Evolutionary conservation across 2,113 vertebrate species (phyloP).

Genomic region (Melanocharis versteri): DNA sequence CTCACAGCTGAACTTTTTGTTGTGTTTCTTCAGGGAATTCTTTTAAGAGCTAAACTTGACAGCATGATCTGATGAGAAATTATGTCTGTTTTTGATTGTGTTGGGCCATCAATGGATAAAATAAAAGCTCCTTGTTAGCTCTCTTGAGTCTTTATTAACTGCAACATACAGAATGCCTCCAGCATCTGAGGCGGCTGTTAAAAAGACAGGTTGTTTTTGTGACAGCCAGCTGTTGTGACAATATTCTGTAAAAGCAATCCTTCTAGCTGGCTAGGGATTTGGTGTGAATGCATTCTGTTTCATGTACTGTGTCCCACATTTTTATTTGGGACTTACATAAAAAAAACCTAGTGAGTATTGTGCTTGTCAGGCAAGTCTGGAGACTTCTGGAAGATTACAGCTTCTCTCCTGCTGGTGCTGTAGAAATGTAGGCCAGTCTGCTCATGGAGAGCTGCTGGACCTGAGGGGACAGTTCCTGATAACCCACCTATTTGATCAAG

Average conservation of each 20-base stretch:
- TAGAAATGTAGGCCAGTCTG: not conserved
- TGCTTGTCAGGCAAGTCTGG: not conserved
- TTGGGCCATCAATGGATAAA: not conserved
- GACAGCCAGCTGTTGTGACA: slow-evolving; percentile 9
- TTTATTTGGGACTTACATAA: not conserved
- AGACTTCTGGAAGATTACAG: not conserved
- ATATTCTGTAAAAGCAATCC: not conserved
- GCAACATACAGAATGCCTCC: not conserved
- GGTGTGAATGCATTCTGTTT: not conserved
- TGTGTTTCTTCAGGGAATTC: not conserved
- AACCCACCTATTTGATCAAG: not conserved
- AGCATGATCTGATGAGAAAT: slow-evolving; percentile 6
- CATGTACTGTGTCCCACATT: not conserved
- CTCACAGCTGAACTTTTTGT: not conserved
- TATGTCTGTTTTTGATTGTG: not conserved
- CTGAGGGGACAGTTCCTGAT: not conserved
- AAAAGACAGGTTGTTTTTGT: slow-evolving; percentile 12
- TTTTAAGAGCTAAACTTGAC: not conserved
- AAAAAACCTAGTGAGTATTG: not conserved
- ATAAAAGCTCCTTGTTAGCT: not conserved
- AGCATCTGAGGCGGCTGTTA: not conserved
- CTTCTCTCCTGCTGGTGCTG: not conserved
- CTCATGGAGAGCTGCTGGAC: not conserved
- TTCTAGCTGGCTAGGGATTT: not conserved
- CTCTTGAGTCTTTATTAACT: slow-evolving; percentile 12